Conservation (phyloP, 1,140 invertebrate genomes). For the Stegodyphus dumicola region DNA sequence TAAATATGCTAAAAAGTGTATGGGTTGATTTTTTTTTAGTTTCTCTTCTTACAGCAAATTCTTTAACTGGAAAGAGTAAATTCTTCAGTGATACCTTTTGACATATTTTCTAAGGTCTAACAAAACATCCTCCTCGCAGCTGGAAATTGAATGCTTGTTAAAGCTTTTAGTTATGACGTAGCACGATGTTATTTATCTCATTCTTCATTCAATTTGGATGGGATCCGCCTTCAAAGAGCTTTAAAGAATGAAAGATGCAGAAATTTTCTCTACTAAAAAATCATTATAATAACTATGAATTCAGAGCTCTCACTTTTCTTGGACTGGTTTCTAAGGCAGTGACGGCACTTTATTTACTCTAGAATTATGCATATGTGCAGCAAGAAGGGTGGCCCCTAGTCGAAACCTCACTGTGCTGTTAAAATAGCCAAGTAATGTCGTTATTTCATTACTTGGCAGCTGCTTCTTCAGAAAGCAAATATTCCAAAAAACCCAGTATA, state of each 20-base stretch:
- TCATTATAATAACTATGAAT: not conserved
- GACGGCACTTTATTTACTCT: constrained; percentile 19
- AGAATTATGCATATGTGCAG: constrained; percentile 18
- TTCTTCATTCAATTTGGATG: too few relatives aligned
- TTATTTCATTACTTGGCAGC: constrained; percentile 19
- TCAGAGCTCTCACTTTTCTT: not conserved
- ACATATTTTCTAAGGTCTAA: too few relatives aligned
- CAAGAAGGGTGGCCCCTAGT: not conserved
- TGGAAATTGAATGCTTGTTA: too few relatives aligned
- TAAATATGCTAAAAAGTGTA: too few relatives aligned
- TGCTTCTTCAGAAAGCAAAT: constrained; percentile 19
- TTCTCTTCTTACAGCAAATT: too few relatives aligned
- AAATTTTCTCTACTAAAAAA: not conserved
- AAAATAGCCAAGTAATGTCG: constrained; percentile 28
- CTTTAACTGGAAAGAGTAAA: too few relatives aligned
- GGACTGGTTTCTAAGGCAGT: not conserved
- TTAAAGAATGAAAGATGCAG: not conserved
- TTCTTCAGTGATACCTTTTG: too few relatives aligned
- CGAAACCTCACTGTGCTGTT: not conserved
- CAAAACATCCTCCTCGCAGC: too few relatives aligned
- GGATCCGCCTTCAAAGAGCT: not conserved
- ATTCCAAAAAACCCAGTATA: constrained; percentile 23
- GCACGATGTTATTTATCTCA: not conserved
- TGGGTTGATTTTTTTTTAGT: too few relatives aligned
- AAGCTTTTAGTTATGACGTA: too few relatives aligned